Evolutionary conservation across 1,140 invertebrate genomes (phyloP).

Genomic region (Ylistrum balloti): DNA sequence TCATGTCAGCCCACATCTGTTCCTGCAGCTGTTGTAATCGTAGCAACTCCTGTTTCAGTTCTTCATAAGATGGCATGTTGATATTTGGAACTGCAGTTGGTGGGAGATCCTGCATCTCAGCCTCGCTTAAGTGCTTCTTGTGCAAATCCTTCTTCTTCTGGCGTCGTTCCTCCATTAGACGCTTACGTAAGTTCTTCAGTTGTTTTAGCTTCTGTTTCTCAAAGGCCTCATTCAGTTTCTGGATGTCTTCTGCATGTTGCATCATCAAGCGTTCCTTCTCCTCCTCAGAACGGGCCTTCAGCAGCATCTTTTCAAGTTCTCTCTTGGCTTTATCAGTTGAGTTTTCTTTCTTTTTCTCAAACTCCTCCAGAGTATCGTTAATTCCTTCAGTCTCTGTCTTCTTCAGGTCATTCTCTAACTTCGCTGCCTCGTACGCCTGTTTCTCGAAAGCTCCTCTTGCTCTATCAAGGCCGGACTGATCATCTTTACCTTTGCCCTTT

Average conservation of each 20-base stretch:
- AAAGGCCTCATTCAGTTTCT: conserved; percentile 75
- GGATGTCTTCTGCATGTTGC: conserved; percentile 76
- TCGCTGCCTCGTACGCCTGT: conserved; percentile 79
- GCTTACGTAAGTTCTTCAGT: conserved; percentile 70
- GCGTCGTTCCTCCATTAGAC: conserved; percentile 75
- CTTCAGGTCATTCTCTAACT: conserved; percentile 77
- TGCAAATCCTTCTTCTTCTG: conserved; percentile 77
- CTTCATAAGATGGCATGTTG: conserved; percentile 72
- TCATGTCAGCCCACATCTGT: conserved; percentile 72
- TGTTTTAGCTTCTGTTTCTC: conserved; percentile 79
- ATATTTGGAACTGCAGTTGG: conserved; percentile 75
- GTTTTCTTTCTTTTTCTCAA: conserved; percentile 74
- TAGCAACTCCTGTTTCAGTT: conserved; percentile 73
- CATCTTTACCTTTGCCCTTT: conserved; percentile 47
- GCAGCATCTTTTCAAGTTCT: conserved; percentile 72
- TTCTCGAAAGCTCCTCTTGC: conserved; percentile 77
- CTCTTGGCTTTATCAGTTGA: conserved; percentile 67
- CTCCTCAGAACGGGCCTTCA: conserved; percentile 70
- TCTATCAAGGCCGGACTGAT: conserved; percentile 54
- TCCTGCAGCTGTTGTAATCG: conserved; percentile 72
- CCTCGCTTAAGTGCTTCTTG: conserved; percentile 75
- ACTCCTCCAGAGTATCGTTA: conserved; percentile 73
- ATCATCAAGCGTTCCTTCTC: conserved; percentile 77
- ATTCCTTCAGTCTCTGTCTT: conserved; percentile 73
- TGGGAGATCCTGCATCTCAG: conserved; percentile 69